Evolutionary conservation across 2,797 vertebrate genomes (phyloP), one percentile per base, ranked within the genome.

Genomic region (Takifugu ocellatus): DNA sequence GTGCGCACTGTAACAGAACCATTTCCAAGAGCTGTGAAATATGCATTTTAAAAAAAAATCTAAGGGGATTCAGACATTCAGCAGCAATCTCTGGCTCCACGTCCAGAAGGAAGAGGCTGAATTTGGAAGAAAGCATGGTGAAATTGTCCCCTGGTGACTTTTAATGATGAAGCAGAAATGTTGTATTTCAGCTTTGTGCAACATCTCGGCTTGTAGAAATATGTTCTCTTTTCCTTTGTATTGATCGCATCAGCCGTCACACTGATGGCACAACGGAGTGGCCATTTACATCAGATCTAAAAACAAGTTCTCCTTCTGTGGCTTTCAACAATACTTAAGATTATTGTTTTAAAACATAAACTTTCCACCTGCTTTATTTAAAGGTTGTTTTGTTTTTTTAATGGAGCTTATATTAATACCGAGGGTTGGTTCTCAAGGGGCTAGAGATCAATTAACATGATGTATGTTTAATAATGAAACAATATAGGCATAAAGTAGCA

Each of bases 1-100:
- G 90, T 87, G 87, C 75, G 75, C 69, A 74, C 66, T 80, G 68
- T 74, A 79, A 77, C 66, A 83, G 72, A 75, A 66, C 72, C 70
- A 51, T 52, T 58, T 73, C 71, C 58, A 67, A 84, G 77, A 70
- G 88, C 88, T 84, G 63, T 75, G 55, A 64, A 80, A 51, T 9
- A 12, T 60, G 77, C 66, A 59, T 65, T 46, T 39, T 39, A 7
- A 39, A 14, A 68, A 68, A 74, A 78, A 66, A 61, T 36, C 61
- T 14, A 8, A 15, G 33, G 55, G 43, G 49, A 68, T 69, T 69
- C 26, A 6, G 51, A 33, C 2, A 27, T 12, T 70, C 63, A 56
- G 61, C 29, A 39, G 29, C 15, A 2, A 44, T 47, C 47, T 25
- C 42, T 50, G 17, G 25, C 55, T 61, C 25, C 7, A 39, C 45